A percentile compares a stretch with the other conserved stretches of the same genome.
Conservation (phyloP, 2,888 invertebrate species). For the Physocephala rufipes region DNA sequence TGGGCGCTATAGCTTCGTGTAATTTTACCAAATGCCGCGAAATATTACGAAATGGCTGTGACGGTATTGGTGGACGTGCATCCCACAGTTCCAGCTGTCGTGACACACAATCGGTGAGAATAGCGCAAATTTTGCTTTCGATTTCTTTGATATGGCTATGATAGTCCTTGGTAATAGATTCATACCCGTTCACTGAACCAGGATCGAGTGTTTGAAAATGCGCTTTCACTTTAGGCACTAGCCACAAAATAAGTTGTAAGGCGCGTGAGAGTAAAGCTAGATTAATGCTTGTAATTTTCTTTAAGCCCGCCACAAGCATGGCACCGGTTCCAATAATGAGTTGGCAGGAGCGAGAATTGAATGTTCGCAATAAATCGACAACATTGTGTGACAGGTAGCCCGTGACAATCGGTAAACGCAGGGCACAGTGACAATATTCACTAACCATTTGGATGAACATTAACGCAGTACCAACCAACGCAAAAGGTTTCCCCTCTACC, state of each 20-base stretch:
- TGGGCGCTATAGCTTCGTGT: conserved; percentile 88
- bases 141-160: conserved; percentile 92
- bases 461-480: conserved; percentile 83
- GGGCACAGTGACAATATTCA: conserved; percentile 88
- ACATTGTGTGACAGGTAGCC: conserved; percentile 84
- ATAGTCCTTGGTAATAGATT: conserved; percentile 80
- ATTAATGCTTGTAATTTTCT: conserved; percentile 94
- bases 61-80: conserved; percentile 94
- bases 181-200: conserved; percentile 68
- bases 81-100: conserved; percentile 89
- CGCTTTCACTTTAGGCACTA: conserved; percentile 76
- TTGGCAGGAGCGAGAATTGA: conserved; percentile 90
- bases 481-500: conserved; percentile 77
- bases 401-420: conserved; percentile 80
- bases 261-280: conserved; percentile 87
- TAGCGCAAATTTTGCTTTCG: conserved; percentile 87
- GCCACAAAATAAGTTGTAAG: conserved; percentile 82
- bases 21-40: conserved; percentile 89
- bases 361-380: conserved; percentile 87
- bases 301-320: conserved; percentile 90
- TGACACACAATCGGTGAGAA: conserved; percentile 86
- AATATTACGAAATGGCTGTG: conserved; percentile 86
- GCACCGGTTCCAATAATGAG: conserved; percentile 97
- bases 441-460: conserved; percentile 88
- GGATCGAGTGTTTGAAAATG: conserved; percentile 73